A percentile compares a stretch with the other conserved stretches of the same genome.
Evolutionary conservation across 2,113 vertebrate species (phyloP).

Genomic region (pig (Sus scrofa)): T2T-Sscrofa CM000812.6:134248501-134249000

Average conservation of each 20-base stretch:
- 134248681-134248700: not conserved
- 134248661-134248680: not conserved
- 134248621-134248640: not conserved
- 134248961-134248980: not conserved
- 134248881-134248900: not conserved
- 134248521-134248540: not conserved
- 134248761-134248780: not conserved
- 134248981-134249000: not conserved
- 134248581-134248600: not conserved
- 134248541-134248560: not conserved
- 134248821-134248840: not conserved
- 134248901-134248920: not conserved
- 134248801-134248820: not conserved
- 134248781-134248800: not conserved
- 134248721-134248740: not conserved
- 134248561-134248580: not conserved
- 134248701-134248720: not conserved
- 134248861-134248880: not conserved
- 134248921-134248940: constrained; percentile 7
- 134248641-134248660: not conserved
- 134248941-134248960: not conserved
- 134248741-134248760: not conserved
- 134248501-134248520: not conserved
- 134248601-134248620: not conserved
- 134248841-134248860: not conserved